phyloP scores from a whole-genome alignment of 2,113 vertebrate species.

The Panthera leo region DNA sequence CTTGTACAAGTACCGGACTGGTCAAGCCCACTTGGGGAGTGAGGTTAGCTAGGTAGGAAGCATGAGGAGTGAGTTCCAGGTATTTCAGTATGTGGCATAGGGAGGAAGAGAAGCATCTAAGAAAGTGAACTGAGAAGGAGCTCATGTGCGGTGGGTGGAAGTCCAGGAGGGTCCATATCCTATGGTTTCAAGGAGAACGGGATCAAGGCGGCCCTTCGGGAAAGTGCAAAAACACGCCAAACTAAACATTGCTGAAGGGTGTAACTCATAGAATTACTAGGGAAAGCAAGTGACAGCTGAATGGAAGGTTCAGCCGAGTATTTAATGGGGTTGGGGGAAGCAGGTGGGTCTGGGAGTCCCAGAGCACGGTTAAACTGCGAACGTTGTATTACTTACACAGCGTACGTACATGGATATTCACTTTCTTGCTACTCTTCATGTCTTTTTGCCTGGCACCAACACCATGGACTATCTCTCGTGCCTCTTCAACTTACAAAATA shows the following conservation, averaged over 20 bases:
- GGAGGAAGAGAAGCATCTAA: background rate
- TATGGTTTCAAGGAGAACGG: background rate
- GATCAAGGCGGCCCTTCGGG: too few relatives aligned
- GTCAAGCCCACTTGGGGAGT: background rate
- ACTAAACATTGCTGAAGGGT: background rate
- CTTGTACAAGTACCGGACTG: background rate
- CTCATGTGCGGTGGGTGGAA: background rate
- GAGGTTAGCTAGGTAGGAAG: background rate
- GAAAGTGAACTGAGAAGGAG: background rate
- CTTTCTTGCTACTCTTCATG: background rate
- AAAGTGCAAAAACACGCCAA: background rate
- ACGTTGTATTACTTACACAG: fast-evolving
- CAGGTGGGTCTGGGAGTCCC: background rate
- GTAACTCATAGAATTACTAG: too few relatives aligned
- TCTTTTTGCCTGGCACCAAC: background rate
- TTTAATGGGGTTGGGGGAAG: background rate
- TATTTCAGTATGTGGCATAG: background rate
- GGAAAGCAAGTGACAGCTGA: background rate
- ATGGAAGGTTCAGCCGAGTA: background rate
- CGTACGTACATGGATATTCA: fast-evolving
- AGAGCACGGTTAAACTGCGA: background rate
- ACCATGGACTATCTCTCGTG: background rate
- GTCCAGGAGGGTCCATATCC: too few relatives aligned
- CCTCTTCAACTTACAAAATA: background rate
- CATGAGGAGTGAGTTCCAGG: background rate